Evolutionary conservation across 2,113 vertebrate species (phyloP).

Genomic region (Paradisaea rubra): DNA sequence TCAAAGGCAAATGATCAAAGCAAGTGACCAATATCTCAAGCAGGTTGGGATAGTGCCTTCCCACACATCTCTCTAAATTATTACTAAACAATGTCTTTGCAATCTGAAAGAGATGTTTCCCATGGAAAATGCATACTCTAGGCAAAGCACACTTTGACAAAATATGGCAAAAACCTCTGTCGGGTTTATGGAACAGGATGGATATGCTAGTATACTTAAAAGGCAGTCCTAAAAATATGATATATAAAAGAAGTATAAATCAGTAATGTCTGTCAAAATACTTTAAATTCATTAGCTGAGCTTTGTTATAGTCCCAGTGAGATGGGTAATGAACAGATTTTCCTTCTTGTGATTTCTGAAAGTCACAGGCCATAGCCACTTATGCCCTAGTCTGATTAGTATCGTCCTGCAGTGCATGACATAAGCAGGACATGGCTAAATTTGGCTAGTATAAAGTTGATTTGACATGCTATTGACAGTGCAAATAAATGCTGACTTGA

Average conservation of each 20-base stretch:
- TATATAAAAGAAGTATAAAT: background rate
- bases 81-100: slow-evolving; percentile 4
- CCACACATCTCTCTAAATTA: background rate
- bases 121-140: background rate
- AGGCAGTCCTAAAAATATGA: background rate
- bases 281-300: background rate
- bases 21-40: background rate
- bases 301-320: background rate
- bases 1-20: slow-evolving; percentile 51
- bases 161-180: background rate
- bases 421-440: background rate
- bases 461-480: background rate
- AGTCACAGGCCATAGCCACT: background rate
- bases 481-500: background rate
- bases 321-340: background rate
- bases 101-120: background rate
- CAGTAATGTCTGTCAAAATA: background rate
- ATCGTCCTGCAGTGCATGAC: background rate
- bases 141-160: background rate
- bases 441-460: background rate
- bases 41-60: background rate
- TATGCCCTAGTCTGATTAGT: background rate
- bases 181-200: background rate
- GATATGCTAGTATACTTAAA: background rate
- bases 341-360: background rate